These are phyloP conservation scores for Leucophenga varia DNA, from an alignment of 1,140 invertebrate genomes.

Conservation along the genomic window DNA sequence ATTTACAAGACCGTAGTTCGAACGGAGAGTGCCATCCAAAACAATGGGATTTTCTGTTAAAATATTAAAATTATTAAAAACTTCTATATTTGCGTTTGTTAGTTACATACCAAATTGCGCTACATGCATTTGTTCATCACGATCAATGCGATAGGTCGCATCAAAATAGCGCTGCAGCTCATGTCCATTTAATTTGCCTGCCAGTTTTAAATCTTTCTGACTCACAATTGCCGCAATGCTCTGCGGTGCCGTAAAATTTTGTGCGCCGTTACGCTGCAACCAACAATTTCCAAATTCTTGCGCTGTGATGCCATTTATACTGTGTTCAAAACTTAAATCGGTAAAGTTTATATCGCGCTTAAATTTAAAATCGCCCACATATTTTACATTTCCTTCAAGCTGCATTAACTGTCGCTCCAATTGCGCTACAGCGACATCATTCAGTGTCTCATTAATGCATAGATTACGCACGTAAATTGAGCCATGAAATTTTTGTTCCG, in stretches of 20 bases:
- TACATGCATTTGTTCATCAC: slow-evolving; percentile 37
- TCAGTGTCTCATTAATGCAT: slow-evolving; percentile 36
- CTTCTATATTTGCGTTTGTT: too few relatives aligned
- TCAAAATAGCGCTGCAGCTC: slow-evolving; percentile 40
- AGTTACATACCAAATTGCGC: slow-evolving; percentile 51
- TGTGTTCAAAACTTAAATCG: slow-evolving; percentile 26
- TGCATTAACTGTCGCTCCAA: slow-evolving; percentile 41
- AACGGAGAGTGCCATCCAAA: slow-evolving; percentile 25
- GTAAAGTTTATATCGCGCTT: slow-evolving; percentile 37
- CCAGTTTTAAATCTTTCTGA: slow-evolving; percentile 30
- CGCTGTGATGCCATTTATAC: slow-evolving; percentile 40
- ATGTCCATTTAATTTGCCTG: slow-evolving; percentile 48
- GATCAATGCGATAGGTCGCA: slow-evolving; percentile 54
- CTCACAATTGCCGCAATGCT: slow-evolving; percentile 33
- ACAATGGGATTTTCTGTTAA: slow-evolving; percentile 43
- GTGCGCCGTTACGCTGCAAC: slow-evolving; percentile 29
- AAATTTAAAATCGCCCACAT: slow-evolving; percentile 48
- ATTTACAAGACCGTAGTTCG: slow-evolving; percentile 29
- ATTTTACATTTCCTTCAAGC: slow-evolving; percentile 46
- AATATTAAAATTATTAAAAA: too few relatives aligned
- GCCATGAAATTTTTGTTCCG: slow-evolving; percentile 35
- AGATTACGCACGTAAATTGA: slow-evolving; percentile 51
- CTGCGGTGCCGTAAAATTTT: slow-evolving; percentile 40
- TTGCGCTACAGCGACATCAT: slow-evolving; percentile 23
- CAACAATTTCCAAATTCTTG: slow-evolving; percentile 34